Percentiles rank a stretch among this genome's conserved stretches.
phyloP scores from a whole-genome alignment of 2,113 vertebrate genomes.

The Pungitius pungitius region DNA sequence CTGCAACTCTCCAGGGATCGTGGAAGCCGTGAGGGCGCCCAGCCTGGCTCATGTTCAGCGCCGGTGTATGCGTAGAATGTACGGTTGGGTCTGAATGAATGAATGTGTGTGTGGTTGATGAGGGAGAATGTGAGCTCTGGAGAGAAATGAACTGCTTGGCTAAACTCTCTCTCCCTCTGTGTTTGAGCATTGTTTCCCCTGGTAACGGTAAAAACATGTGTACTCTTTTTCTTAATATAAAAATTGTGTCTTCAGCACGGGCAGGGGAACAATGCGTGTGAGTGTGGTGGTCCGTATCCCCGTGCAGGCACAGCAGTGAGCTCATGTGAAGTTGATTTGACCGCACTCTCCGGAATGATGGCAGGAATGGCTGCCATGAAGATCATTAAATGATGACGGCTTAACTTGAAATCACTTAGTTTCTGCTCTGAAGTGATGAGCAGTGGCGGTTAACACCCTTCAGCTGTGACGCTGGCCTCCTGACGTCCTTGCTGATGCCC shows the following conservation, averaged over 20 bases:
- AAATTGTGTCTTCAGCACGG: conserved; percentile 22
- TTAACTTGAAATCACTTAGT: conserved; percentile 44
- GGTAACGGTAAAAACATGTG: conserved; percentile 76
- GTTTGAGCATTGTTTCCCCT: conserved; percentile 69
- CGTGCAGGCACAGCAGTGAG: conserved; percentile 9
- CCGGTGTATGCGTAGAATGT: conserved; percentile 42
- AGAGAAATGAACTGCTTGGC: conserved; percentile 70
- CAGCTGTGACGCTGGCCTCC: neutral
- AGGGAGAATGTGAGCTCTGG: conserved; percentile 54
- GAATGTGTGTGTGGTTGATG: conserved; percentile 52
- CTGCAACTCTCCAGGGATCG: conserved; percentile 56
- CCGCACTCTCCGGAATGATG: conserved; percentile 20
- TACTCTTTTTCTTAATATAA: conserved; percentile 54
- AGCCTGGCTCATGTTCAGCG: conserved; percentile 38
- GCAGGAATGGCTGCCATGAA: conserved; percentile 31
- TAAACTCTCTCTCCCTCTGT: conserved; percentile 59
- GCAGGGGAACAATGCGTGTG: conserved; percentile 6
- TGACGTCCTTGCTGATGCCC: conserved; percentile 1
- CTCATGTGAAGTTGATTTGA: conserved; percentile 35
- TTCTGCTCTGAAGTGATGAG: conserved; percentile 34
- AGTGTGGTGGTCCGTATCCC: conserved; percentile 1
- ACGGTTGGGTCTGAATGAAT: conserved; percentile 26
- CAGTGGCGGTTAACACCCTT: conserved; percentile 18
- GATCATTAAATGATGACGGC: conserved; percentile 43
- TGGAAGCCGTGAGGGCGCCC: conserved; percentile 52